Conservation (phyloP, 2,797 vertebrate genomes). For the Argya squamiceps region DNA sequence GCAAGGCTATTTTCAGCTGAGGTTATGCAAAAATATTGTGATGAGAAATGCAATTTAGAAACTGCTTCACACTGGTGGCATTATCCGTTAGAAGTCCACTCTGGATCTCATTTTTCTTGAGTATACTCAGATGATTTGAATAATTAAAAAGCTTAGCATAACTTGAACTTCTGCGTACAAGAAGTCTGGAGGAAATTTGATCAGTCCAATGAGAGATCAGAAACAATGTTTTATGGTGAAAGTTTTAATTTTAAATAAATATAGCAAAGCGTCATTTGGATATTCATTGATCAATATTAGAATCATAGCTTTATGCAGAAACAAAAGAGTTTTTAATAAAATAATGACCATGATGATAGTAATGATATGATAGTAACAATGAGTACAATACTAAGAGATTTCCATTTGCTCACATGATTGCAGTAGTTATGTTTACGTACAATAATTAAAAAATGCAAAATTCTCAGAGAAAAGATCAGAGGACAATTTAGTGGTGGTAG, state of each 20-base stretch:
- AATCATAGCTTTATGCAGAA: neutral
- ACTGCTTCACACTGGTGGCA: neutral
- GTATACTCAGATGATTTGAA: neutral
- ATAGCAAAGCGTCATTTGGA: neutral
- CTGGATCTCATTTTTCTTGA: neutral
- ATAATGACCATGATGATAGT: neutral
- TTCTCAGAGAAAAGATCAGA: neutral
- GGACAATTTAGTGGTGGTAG: neutral
- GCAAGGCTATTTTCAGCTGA: neutral
- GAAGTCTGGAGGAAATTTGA: neutral
- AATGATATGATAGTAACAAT: neutral
- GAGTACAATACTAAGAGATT: neutral
- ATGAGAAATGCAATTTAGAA: constrained; percentile 3
- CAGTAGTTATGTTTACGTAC: neutral
- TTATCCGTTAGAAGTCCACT: neutral
- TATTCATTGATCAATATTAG: neutral
- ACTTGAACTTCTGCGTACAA: neutral
- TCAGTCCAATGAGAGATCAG: neutral
- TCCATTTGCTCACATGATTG: neutral
- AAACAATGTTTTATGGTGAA: neutral
- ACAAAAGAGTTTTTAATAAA: neutral
- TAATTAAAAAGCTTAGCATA: neutral
- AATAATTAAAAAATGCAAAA: neutral
- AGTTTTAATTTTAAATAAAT: neutral
- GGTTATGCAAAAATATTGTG: neutral